Base-by-base conservation (phyloP, 1,140 invertebrate genomes). In the Pollicipes pollicipes region DNA sequence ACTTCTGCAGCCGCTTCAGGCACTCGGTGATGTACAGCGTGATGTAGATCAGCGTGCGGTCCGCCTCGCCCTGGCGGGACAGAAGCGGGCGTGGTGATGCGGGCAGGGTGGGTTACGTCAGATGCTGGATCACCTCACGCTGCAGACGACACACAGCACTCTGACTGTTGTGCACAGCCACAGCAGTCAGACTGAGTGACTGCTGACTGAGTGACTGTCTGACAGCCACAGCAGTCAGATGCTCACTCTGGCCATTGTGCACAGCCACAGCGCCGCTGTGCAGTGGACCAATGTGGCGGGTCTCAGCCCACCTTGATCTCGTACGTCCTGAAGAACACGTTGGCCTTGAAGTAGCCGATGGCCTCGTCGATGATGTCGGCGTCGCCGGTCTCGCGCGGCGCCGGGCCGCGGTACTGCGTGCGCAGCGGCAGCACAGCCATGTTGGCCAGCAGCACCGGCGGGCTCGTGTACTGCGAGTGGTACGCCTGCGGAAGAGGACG, bases 11-110 rank as follows among this genome's bases (percentile, higher is more conserved):
- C 76, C 89, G 90, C 77, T 98, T 98, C 63, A 99, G 81, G 78
- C 97, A 99, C 81, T 99, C 97, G 0, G 92, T 97, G 74, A 99
- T 95, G 78, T 98, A 99, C n/a, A 99, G 81, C 0, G 95, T 99
- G 35, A 99, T 87, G 78, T 99, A 99, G 73, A 99, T 99, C 6
- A 99, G 82, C 32, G 97, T 91, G 77, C 96, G 85, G 79, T 98
- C 96, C 29, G 93, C 87, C 80, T 97, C 93, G 77, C 88, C 95
- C 89, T 94, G 81, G 68, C 85, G 85, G 70, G 75, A 72, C 70
- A 31, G 71, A 74, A 68, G 66, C 73, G 72, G n/a, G n/a, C n/a
- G n/a, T n/a, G n/a, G n/a, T n/a, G n/a, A n/a, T n/a, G n/a, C n/a
- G n/a, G n/a, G n/a, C n/a, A n/a, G n/a, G n/a, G n/a, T n/a, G n/a